Percentiles rank a stretch among this genome's conserved stretches.
Evolutionary conservation across 2,113 vertebrate genomes (phyloP).

Genomic region (Plestiodon gilberti): DNA sequence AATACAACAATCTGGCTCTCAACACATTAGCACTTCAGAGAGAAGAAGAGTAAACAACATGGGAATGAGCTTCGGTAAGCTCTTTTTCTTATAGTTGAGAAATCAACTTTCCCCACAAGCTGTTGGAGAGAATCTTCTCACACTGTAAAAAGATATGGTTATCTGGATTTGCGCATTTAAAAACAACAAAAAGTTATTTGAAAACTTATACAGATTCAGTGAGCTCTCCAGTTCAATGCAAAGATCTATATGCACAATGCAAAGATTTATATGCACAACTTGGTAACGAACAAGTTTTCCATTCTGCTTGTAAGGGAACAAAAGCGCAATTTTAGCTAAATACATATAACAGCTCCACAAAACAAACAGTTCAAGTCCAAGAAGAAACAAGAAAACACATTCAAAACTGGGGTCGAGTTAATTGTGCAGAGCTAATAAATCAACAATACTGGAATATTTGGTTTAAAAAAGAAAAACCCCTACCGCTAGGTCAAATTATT

Average conservation of each 20-base stretch:
- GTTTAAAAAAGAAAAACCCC: constrained; percentile 6
- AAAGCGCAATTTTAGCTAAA: background rate
- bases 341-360: background rate
- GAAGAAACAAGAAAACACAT: constrained; percentile 26
- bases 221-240: background rate
- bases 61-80: no score
- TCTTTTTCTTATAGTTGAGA: background rate
- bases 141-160: background rate
- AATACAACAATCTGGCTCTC: no score
- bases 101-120: background rate
- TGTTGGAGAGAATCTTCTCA: background rate
- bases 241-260: no score
- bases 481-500: background rate
- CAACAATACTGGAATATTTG: background rate
- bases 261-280: no score
- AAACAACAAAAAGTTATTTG: background rate
- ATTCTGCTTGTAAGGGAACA: background rate
- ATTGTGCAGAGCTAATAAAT: constrained; percentile 32
- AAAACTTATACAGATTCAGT: background rate
- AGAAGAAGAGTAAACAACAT: background rate
- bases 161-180: background rate
- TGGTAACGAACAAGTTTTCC: background rate
- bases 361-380: background rate
- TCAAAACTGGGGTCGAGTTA: constrained; percentile 34
- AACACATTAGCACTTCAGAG: background rate